A percentile compares a stretch with the other conserved stretches of the same genome.
These are phyloP conservation scores for Sus cebifrons DNA, from an alignment of 2,797 vertebrate genomes.

Conservation along the genomic window DNA sequence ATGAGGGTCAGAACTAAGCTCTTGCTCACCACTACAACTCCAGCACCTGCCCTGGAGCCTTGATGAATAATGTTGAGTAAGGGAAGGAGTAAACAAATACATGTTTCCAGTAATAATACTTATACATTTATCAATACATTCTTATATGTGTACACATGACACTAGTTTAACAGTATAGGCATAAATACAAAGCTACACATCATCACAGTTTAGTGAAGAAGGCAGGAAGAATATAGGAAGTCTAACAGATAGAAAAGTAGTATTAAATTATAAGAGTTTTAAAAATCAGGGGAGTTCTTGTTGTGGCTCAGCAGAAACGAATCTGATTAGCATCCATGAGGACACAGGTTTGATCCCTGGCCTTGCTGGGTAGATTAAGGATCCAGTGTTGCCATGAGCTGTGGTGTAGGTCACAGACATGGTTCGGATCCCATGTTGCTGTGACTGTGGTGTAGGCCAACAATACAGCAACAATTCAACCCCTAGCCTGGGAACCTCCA, in stretches of 20 bases:
- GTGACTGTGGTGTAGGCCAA: too few relatives aligned
- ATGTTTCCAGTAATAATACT: not conserved
- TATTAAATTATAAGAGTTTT: conserved; percentile 21
- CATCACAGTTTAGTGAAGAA: not conserved
- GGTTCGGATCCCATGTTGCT: too few relatives aligned
- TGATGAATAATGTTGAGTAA: not conserved
- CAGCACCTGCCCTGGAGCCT: not conserved
- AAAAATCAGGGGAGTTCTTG: not conserved
- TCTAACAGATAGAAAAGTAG: not conserved
- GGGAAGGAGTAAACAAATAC: not conserved
- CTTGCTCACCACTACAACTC: not conserved
- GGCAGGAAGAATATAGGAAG: not conserved
- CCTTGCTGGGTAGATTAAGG: too few relatives aligned
- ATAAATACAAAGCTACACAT: not conserved
- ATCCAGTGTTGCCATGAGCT: too few relatives aligned
- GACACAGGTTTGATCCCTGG: too few relatives aligned
- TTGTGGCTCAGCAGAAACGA: too few relatives aligned
- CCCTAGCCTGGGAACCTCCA: too few relatives aligned
- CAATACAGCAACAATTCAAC: too few relatives aligned
- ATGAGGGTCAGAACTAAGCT: not conserved
- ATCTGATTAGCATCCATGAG: too few relatives aligned
- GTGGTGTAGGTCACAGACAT: too few relatives aligned
- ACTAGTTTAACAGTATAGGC: not conserved
- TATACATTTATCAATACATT: not conserved
- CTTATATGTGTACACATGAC: conserved; percentile 1